Conservation (phyloP, 2,797 vertebrate genomes). For the Agapornis canus region DNA sequence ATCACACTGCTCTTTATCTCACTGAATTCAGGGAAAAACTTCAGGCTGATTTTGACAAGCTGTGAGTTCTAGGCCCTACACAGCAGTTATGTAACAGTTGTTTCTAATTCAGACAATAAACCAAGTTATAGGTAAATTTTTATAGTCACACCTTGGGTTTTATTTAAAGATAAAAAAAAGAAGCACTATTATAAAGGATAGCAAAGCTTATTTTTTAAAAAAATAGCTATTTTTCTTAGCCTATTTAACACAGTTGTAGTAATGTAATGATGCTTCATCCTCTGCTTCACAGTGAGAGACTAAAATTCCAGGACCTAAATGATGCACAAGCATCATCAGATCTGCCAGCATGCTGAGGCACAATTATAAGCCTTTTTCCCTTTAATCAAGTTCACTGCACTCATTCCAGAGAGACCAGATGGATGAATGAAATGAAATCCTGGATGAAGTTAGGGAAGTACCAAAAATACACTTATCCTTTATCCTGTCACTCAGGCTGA, state of each 20-base stretch:
- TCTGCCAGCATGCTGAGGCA: neutral
- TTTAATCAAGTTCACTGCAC: neutral
- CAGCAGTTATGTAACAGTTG: neutral
- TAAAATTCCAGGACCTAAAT: neutral
- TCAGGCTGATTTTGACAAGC: neutral
- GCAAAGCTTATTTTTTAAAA: neutral
- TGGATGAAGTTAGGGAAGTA: neutral
- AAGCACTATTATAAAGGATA: neutral
- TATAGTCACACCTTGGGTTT: neutral
- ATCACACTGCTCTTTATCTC: neutral
- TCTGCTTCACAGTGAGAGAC: neutral
- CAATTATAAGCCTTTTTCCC: neutral
- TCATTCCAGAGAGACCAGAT: constrained; percentile 9
- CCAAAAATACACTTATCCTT: neutral
- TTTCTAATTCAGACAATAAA: neutral
- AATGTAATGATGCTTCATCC: neutral
- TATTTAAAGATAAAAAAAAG: neutral
- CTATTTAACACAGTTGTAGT: neutral
- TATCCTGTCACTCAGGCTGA: neutral
- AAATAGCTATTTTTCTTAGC: neutral
- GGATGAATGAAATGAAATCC: neutral
- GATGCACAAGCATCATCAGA: neutral
- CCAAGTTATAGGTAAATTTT: neutral
- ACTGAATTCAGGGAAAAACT: neutral
- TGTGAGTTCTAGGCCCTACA: neutral